phyloP scores from a whole-genome alignment of 2,797 vertebrate genomes.

The Urosaurus nigricauda region DNA sequence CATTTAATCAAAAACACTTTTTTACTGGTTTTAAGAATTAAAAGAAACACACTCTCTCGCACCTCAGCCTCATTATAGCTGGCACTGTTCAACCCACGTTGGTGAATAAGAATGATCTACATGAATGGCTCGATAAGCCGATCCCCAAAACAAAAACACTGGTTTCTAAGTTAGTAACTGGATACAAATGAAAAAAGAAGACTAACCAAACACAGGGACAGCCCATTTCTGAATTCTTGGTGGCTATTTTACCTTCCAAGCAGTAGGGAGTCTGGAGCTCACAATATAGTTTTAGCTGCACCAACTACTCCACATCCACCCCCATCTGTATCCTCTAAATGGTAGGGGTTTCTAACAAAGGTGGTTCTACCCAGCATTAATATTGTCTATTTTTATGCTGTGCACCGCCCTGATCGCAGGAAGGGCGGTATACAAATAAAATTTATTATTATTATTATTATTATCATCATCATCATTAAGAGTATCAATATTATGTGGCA shows the following conservation, averaged over 20 bases:
- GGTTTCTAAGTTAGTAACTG: constrained; percentile 1
- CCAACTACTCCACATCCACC: neutral
- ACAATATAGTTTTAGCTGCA: too few relatives aligned
- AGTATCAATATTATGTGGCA: neutral
- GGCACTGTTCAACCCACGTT: neutral
- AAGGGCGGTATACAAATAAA: too few relatives aligned
- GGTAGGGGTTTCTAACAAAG: too few relatives aligned
- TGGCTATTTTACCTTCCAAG: neutral
- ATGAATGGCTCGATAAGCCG: neutral
- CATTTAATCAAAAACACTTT: constrained; percentile 39
- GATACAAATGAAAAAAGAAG: neutral
- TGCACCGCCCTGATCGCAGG: too few relatives aligned
- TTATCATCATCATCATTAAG: too few relatives aligned
- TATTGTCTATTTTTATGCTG: too few relatives aligned
- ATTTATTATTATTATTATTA: too few relatives aligned
- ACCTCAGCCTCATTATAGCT: neutral
- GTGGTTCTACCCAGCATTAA: too few relatives aligned
- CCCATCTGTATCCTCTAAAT: neutral
- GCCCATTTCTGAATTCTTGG: constrained; percentile 5
- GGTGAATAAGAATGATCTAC: neutral
- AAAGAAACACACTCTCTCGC: neutral
- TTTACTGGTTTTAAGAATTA: neutral
- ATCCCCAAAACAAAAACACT: neutral
- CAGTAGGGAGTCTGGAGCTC: neutral
- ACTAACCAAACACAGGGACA: neutral